These are phyloP conservation scores for Drosophila santomea DNA, from an alignment of 1,140 invertebrate species.

Conservation along the genomic window DNA sequence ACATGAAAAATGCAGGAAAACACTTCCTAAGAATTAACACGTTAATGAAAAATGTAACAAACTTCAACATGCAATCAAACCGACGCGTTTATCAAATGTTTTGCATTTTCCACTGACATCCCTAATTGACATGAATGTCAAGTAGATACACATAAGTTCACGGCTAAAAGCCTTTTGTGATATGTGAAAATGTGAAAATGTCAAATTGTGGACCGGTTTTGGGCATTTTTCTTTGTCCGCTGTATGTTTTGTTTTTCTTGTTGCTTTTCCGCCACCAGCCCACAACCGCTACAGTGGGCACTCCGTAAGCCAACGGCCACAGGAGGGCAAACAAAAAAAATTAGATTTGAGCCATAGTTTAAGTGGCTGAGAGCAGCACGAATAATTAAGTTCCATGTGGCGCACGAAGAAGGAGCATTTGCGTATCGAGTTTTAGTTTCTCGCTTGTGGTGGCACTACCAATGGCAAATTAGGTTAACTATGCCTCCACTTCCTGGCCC, in stretches of 20 bases:
- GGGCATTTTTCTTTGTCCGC: background rate
- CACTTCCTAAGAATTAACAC: no score
- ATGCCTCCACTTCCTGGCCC: background rate
- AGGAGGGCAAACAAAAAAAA: constrained; percentile 34
- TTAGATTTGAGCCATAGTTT: constrained; percentile 52
- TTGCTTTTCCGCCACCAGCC: constrained; percentile 1
- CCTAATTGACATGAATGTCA: constrained; percentile 27
- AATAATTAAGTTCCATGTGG: constrained; percentile 51
- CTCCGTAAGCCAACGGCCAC: background rate
- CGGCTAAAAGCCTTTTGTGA: constrained; percentile 32
- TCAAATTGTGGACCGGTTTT: constrained; percentile 18
- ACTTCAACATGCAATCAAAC: constrained; percentile 6
- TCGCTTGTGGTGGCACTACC: constrained; percentile 30
- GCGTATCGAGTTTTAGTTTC: constrained; percentile 20
- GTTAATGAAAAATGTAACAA: background rate
- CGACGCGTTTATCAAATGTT: background rate
- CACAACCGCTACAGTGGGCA: background rate
- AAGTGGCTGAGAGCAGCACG: constrained; percentile 29
- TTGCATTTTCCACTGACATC: constrained; percentile 15
- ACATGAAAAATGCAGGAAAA: no score
- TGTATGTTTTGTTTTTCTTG: background rate
- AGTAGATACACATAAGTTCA: constrained; percentile 17
- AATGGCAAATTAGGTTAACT: constrained; percentile 54
- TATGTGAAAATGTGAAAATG: constrained; percentile 25
- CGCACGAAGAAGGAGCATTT: constrained; percentile 30